Percentiles rank a stretch among this genome's conserved stretches.
phyloP scores from a whole-genome alignment of 2,113 vertebrate species.

The Carassius gibelio region DNA sequence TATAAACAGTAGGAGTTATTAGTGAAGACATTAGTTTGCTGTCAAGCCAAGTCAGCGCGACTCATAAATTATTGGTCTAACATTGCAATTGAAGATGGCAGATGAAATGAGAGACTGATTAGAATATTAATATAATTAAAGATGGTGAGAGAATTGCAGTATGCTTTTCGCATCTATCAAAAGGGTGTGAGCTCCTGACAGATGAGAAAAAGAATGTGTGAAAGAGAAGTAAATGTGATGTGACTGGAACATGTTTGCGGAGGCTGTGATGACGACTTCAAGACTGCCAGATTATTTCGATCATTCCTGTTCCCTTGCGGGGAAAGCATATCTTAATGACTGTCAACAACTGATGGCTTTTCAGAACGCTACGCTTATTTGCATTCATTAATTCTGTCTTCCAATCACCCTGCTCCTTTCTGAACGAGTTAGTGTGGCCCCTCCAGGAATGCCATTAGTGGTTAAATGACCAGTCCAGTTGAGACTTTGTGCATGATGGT shows the following conservation, averaged over 20 bases:
- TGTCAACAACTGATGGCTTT: slow-evolving; percentile 66
- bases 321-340: slow-evolving; percentile 64
- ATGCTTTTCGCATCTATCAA: slow-evolving; percentile 27
- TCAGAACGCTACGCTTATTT: slow-evolving; percentile 63
- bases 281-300: slow-evolving; percentile 65
- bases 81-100: slow-evolving; percentile 35
- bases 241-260: slow-evolving; percentile 55
- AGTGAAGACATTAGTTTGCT: slow-evolving; percentile 8
- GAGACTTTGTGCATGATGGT: background rate
- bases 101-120: slow-evolving; percentile 44
- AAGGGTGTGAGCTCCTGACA: slow-evolving; percentile 11
- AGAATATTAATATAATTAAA: slow-evolving; percentile 51
- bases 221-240: slow-evolving; percentile 65
- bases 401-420: slow-evolving; percentile 53
- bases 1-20: background rate
- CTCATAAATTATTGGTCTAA: slow-evolving; percentile 28
- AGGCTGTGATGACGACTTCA: slow-evolving; percentile 63
- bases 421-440: slow-evolving; percentile 43
- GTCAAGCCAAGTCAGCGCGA: background rate
- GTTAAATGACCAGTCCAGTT: slow-evolving; percentile 23
- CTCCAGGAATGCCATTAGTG: slow-evolving; percentile 19
- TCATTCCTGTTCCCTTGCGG: slow-evolving; percentile 58
- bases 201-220: slow-evolving; percentile 39
- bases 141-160: slow-evolving; percentile 22
- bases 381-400: slow-evolving; percentile 56